Base-by-base conservation (phyloP, 2,113 vertebrate genomes). In the Holacanthus passer region DNA sequence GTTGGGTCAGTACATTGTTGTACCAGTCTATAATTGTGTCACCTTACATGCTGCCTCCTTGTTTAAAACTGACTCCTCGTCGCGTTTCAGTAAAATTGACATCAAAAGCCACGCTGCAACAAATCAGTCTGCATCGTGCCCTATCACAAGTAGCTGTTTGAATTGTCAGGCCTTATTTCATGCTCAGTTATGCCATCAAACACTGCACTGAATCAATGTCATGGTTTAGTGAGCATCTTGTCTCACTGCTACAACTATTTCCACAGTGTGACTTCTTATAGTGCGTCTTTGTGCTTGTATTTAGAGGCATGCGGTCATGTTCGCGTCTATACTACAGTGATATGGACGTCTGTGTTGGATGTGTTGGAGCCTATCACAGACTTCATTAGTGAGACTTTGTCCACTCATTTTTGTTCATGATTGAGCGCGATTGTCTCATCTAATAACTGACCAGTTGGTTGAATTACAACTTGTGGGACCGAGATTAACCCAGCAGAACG, bases 121-220 rank as follows among this genome's bases (percentile, higher is more conserved):
- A 63, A 63, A 50, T 43, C 58, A 5, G 11, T 55, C n/a, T 48
- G 37, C n/a, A 55, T 65, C 19, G 2, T 13, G 9, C n/a, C 19
- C 19, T 69, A 2, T 71, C 32, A 80, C 43, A 58, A 70, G 35
- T 13, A 56, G 55, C 60, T 48, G 70, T 77, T 74, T 82, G 64
- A 77, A 35, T 73, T 53, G 77, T 71, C 9, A 2, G 35, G 52
- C 16, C 56, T 77, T 59, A 55, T 87, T 87, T 87, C 83, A 87
- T 73, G 68, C 81, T 76, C 37, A 17, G 63, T 83, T 83, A 71
- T 83, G 65, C 64, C 69, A 63, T 55, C 52, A 43, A 77, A 2
- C 48, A 2, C 43, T 27, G 50, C 32, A 10, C 52, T 70, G 60
- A 88, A 77, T 69, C 9, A 63, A 85, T 83, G 73, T 83, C 62